Percentiles rank a stretch among this genome's conserved stretches.
Evolutionary conservation across 1,140 invertebrate genomes (phyloP).

Genomic region (Drosophila tsacasi): DNA sequence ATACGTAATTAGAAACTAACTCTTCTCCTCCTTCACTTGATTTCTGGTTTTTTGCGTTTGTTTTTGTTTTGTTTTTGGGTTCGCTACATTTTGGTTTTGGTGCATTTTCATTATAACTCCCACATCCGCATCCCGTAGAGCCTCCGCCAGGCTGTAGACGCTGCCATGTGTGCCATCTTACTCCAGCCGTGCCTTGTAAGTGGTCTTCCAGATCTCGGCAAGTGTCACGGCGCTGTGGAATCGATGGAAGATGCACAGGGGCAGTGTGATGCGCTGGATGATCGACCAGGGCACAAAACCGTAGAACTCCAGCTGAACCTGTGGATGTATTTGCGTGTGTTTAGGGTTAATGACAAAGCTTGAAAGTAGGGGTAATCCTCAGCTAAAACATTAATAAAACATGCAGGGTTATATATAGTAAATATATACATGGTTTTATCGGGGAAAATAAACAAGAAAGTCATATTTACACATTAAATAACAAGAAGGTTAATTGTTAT

Average conservation of each 20-base stretch:
- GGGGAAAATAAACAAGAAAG: neutral
- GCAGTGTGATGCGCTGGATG: conserved; percentile 96
- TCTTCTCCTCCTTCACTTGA: conserved; percentile 69
- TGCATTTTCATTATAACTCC: conserved; percentile 61
- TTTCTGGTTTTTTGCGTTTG: conserved; percentile 52
- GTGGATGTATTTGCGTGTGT: conserved; percentile 12
- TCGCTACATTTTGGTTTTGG: conserved; percentile 67
- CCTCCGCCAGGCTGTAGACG: conserved; percentile 4
- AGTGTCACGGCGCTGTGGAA: conserved; percentile 99
- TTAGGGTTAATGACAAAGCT: neutral
- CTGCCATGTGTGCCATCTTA: conserved; percentile 85
- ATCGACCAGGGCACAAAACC: conserved; percentile 97
- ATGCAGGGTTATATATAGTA: conserved; percentile 5
- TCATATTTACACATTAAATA: neutral
- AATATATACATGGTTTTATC: neutral
- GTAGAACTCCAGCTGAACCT: conserved; percentile 95
- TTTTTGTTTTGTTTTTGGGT: conserved; percentile 46
- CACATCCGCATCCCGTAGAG: conserved; percentile 18
- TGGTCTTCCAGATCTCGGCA: conserved; percentile 99
- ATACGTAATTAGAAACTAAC: conserved; percentile 80
- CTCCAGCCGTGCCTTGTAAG: conserved; percentile 96
- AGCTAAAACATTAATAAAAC: conserved; percentile 20
- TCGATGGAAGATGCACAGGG: conserved; percentile 98
- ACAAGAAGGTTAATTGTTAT: neutral
- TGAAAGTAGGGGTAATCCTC: accelerated